Evolutionary conservation across 2,888 invertebrate genomes (phyloP), one percentile per base, ranked within the genome.

Genomic region (Dryocosmus kuriphilus): DNA sequence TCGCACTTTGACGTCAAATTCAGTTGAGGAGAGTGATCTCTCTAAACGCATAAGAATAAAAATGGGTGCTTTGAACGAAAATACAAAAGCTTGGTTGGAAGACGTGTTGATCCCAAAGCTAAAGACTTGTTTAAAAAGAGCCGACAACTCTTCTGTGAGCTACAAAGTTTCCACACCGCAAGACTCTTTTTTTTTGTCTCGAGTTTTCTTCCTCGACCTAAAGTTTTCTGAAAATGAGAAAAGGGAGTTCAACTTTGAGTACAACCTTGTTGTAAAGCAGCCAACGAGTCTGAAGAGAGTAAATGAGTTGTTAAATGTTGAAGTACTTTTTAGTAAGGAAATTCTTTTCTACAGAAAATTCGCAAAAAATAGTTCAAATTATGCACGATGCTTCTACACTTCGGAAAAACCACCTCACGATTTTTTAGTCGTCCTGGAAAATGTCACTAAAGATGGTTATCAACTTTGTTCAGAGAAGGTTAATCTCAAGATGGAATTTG

Each of bases 301-400:
- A 24, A 57, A 57, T 57, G 24, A 57, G 24, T 14, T 9, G 14
- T 24, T 57, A 24, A 57, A 57, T 24, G 57, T 77, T 30, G 16
- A 24, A 0, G 9, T 62, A 14, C 67, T 75, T 60, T 90, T 90
- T 30, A 80, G 85, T 77, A 91, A 91, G 63, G 89, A 91, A 80
- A 88, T 90, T 16, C 61, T 89, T 0, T 91, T 90, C 60, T 91
- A 90, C 75, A 77, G 79, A 0, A 80, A 63, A 24, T 85, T 86
- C 38, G 79, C 82, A 0, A n/a, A 38, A 19, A 16, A 76, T 2
- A 57, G 24, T 24, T 24, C 24, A 4, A 24, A 57, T 57, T 57
- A 57, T 57, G 83, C 88, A 0, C 78, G 63, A 6, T 85, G 82
- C 46, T 80, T 85, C 30, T 81, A 84, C 41, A 8, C 78, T 0